A percentile compares a stretch with the other conserved stretches of the same genome.
These are phyloP conservation scores for Scolopax mira DNA, from an alignment of 2,113 vertebrate genomes.

Conservation along the genomic window DNA sequence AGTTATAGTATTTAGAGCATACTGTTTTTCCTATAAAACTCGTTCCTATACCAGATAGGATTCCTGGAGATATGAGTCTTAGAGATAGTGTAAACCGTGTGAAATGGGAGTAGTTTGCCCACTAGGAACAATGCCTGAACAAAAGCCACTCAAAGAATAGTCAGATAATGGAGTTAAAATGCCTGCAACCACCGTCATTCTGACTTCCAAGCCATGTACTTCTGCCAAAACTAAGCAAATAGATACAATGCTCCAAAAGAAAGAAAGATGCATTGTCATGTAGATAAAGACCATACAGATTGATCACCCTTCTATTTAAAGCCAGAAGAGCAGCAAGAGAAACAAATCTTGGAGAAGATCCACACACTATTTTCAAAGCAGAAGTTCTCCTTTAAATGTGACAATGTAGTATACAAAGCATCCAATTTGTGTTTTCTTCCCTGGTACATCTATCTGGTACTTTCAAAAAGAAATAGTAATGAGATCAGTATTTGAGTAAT, in stretches of 20 bases:
- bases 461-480: neutral
- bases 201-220: neutral
- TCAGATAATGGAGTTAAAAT: neutral
- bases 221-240: neutral
- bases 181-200: neutral
- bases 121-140: neutral
- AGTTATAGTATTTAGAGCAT: neutral
- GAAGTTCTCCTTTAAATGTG: neutral
- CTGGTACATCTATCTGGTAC: neutral
- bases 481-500: neutral
- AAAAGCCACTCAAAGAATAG: neutral
- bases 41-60: neutral
- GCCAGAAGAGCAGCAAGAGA: neutral
- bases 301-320: neutral
- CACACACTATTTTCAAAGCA: neutral
- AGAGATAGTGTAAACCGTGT: neutral
- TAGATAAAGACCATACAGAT: neutral
- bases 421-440: neutral
- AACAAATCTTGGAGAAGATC: neutral
- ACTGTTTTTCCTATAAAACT: neutral
- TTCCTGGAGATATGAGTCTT: neutral
- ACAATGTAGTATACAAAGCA: neutral
- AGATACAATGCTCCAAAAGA: neutral
- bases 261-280: neutral
- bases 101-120: neutral